Base-by-base conservation (phyloP, 2,113 vertebrate species). In the Chaenocephalus aceratus region DNA sequence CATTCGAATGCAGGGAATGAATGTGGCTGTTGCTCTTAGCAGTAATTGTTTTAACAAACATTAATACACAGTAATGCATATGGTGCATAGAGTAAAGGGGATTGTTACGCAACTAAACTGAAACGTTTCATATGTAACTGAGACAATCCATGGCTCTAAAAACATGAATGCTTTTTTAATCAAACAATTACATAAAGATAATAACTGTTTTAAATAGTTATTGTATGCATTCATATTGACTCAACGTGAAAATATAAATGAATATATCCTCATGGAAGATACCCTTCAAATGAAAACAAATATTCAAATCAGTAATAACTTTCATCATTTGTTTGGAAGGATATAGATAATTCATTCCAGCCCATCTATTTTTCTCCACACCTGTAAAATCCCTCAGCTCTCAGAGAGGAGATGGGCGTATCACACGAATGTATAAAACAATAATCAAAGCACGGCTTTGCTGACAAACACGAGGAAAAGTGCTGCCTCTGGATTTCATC, bases 281-380 rank as follows among this genome's bases (percentile, higher is more conserved):
- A 4, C 3, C 1, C 1, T 18, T 51, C 3, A 71, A 62, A 60
- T 59, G 0, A 16, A 45, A 23, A 16, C n/a, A 44, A 56, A 61
- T 12, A 49, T 36, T 8, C 15, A 68, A 67, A 69, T 73, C 60
- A 73, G 30, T 30, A 41, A 1, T 41, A 41, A 41, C 6, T 41
- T 41, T 41, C 36, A 5, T 54, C 13, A 60, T 79, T 72, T 84
- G 61, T 52, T 83, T 65, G 23, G 62, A 65, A 72, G 59, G 49
- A 73, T 52, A 26, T 56, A n/a, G 58, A 75, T 10, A 26, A 82
- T 74, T 75, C 51, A 75, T 84, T 65, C 34, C 26, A 16, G 15
- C 6, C 80, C 71, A 81, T 84, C 75, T 85, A 82, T 78, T 85
- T 78, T 72, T 6, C 67, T 69, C 46, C 9, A 62, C 45, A 75